These are phyloP conservation scores for Parauchenoglanis punctatus DNA, from an alignment of 2,797 vertebrate genomes.

Conservation along the genomic window DNA sequence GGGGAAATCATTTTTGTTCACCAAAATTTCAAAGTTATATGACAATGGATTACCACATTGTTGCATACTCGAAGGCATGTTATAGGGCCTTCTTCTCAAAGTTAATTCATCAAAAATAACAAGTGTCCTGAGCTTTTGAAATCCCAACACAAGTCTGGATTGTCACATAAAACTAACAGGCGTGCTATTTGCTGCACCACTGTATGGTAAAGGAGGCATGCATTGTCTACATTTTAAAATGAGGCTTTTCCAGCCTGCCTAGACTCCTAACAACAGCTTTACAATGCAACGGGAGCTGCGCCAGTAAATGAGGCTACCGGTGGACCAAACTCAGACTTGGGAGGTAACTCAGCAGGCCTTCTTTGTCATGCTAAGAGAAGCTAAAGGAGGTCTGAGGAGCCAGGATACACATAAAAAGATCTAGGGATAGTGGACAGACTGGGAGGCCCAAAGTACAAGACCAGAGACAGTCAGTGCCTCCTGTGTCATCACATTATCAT, in stretches of 20 bases:
- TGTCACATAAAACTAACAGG: constrained; percentile 58
- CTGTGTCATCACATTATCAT: constrained; percentile 41
- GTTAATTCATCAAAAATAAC: constrained; percentile 26
- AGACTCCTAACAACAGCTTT: constrained; percentile 61
- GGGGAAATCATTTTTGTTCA: neutral
- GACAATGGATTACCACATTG: neutral
- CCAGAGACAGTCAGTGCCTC: constrained; percentile 45
- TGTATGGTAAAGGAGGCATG: constrained; percentile 54
- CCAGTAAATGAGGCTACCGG: constrained; percentile 55
- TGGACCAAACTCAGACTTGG: constrained; percentile 51
- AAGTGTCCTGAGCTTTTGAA: constrained; percentile 39
- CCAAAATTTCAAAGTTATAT: no score
- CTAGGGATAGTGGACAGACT: constrained; percentile 47
- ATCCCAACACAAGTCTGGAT: constrained; percentile 44
- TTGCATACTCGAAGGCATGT: constrained; percentile 2
- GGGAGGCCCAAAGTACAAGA: constrained; percentile 41
- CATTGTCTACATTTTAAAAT: constrained; percentile 55
- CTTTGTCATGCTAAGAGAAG: constrained; percentile 60
- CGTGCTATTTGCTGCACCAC: constrained; percentile 46
- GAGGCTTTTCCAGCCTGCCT: constrained; percentile 49
- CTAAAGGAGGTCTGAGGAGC: constrained; percentile 55
- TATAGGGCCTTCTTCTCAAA: constrained; percentile 38
- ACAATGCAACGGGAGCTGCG: constrained; percentile 51
- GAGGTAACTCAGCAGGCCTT: constrained; percentile 57
- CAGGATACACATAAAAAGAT: constrained; percentile 59